Base-by-base conservation (phyloP, 2,113 vertebrate genomes). In the Ploceus nigricollis region DNA sequence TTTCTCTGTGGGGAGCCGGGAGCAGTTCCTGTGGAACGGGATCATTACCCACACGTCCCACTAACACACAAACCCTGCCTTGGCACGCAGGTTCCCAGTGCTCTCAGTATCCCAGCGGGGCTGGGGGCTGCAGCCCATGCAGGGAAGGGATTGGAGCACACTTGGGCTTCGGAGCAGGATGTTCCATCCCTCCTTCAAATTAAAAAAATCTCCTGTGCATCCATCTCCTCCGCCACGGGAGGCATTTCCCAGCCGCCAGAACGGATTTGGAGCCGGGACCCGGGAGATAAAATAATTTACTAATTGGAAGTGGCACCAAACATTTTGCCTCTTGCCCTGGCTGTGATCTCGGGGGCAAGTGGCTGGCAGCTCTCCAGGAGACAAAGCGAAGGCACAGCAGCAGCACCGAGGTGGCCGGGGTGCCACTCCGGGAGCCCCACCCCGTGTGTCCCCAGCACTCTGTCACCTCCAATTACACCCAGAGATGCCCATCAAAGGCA, bases 221-320 rank as follows among this genome's bases (percentile, higher is more conserved):
- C 95, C 94, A 94, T 97, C 96, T 89, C 91, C 73, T 45, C 85
- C 42, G 39, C 89, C 91, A 63, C 57, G 13, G 87, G 87, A 96
- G 92, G 91, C 88, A 66, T 73, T 96, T 93, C 69, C 39, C 93
- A 78, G 94, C 95, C 82, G 93, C 97, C 94, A 65, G 60, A 64
- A 82, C 79, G 42, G 72, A 93, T 95, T 65, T 57, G 33, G 89
- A 96, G 93, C 79, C 6, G 53, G 94, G 64, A 93, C 85, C 51
- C 89, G 30, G 89, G 87, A 97, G 97, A 97, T 96, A 77, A 97
- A 97, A 97, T 64, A 89, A 97, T 97, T 96, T 96, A 61, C 96
- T 97, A 97, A 97, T 97, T 97, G 94, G 93, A 97, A 97, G 96
- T 94, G 97, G 96, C 97, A 97, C 92, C 93, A 95, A 97, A 97